Percentiles rank a stretch among this genome's conserved stretches.
phyloP scores from a whole-genome alignment of 2,888 invertebrate species.

The Nemotelus nigrinus region DNA sequence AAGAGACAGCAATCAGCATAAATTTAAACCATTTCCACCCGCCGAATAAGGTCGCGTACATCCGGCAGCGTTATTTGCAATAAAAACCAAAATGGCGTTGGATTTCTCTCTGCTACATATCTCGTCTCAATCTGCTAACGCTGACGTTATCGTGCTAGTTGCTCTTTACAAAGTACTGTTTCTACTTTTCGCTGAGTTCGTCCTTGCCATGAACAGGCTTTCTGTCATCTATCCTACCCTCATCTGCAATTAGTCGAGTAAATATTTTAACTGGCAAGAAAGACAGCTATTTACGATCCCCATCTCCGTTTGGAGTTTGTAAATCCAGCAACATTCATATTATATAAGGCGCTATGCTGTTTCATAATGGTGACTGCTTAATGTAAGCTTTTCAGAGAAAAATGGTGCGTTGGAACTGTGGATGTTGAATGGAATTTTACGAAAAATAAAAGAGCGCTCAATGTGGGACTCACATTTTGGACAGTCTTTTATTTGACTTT shows the following conservation, averaged over 20 bases:
- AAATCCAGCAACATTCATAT: slow-evolving; percentile 12
- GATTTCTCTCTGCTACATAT: background rate
- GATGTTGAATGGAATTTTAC: too few relatives aligned
- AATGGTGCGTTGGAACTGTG: too few relatives aligned
- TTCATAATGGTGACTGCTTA: background rate
- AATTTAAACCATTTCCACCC: slow-evolving; percentile 28
- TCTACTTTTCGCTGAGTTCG: background rate
- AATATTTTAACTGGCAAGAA: slow-evolving; percentile 45
- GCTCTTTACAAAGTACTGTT: too few relatives aligned
- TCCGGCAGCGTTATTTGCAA: slow-evolving; percentile 31
- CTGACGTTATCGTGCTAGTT: too few relatives aligned
- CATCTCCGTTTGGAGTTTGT: slow-evolving; percentile 5
- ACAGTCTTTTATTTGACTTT: too few relatives aligned
- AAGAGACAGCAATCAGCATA: slow-evolving; percentile 44
- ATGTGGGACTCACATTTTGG: too few relatives aligned
- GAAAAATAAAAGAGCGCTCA: too few relatives aligned
- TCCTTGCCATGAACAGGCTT: slow-evolving; percentile 9
- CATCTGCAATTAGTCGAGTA: slow-evolving; percentile 45
- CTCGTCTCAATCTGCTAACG: too few relatives aligned
- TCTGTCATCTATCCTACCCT: slow-evolving; percentile 22
- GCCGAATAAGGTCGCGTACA: slow-evolving; percentile 28
- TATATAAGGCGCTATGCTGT: slow-evolving; percentile 27
- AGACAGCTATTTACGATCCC: slow-evolving; percentile 39
- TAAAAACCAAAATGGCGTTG: slow-evolving; percentile 44
- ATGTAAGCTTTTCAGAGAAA: too few relatives aligned